Evolutionary conservation across 2,113 vertebrate genomes (phyloP).

Genomic region (Megatriorchis doriae): DNA sequence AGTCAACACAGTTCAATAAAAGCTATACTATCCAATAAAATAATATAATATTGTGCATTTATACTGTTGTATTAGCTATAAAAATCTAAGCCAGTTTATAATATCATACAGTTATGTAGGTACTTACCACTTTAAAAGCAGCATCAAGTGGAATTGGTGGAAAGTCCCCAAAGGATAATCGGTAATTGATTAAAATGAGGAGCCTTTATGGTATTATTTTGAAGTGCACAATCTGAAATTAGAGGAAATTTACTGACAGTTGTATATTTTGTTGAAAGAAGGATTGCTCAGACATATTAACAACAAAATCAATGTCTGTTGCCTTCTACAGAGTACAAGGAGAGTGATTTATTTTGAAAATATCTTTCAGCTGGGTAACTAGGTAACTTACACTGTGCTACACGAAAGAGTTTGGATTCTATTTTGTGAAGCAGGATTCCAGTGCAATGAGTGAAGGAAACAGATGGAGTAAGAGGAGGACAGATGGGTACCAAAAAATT

Average conservation of each 20-base stretch:
- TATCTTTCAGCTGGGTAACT: constrained; percentile 38
- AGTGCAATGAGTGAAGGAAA: constrained; percentile 71
- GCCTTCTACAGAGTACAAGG: constrained; percentile 46
- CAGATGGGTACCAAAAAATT: constrained; percentile 34
- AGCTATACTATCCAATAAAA: neutral
- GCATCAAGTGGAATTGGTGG: constrained; percentile 5
- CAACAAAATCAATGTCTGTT: constrained; percentile 60
- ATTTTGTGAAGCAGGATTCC: constrained; percentile 58
- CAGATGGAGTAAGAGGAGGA: constrained; percentile 60
- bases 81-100: constrained; percentile 15
- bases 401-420: constrained; percentile 56
- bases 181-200: constrained; percentile 42
- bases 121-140: constrained; percentile 65
- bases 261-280: constrained; percentile 36
- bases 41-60: neutral
- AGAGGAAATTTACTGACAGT: constrained; percentile 32
- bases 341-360: constrained; percentile 67
- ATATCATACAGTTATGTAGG: neutral
- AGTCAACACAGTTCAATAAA: constrained; percentile 24
- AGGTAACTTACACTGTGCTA: constrained; percentile 46
- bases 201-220: constrained; percentile 18
- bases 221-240: constrained; percentile 50
- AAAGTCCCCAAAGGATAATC: constrained; percentile 1
- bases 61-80: neutral
- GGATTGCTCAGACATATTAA: constrained; percentile 14